These are phyloP conservation scores for Heliocidaris tuberculata DNA, from an alignment of 35 echinoderm and acorn worm species.

Conservation along the genomic window DNA sequence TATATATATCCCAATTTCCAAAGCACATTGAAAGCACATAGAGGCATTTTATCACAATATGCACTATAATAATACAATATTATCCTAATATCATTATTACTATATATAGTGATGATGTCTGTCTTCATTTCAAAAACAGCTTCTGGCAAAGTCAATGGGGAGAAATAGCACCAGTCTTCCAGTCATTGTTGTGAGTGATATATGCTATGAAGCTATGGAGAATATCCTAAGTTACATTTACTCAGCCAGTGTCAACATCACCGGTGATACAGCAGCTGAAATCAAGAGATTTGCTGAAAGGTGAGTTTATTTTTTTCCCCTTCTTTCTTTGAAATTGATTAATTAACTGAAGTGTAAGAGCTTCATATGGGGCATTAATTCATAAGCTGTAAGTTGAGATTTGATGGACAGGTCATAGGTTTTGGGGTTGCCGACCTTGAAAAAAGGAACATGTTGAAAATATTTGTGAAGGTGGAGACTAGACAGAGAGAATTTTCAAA, in stretches of 20 bases:
- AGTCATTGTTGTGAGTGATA: background rate
- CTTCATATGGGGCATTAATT: background rate
- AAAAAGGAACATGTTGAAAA: too few relatives aligned
- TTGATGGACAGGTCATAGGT: too few relatives aligned
- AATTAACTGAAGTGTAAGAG: background rate
- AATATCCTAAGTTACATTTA: background rate
- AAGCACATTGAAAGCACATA: too few relatives aligned
- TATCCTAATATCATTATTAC: background rate
- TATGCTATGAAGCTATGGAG: conserved; percentile 35
- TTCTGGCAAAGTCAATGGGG: background rate
- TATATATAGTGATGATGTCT: background rate
- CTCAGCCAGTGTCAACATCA: conserved; percentile 18
- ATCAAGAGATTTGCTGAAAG: conserved; percentile 16
- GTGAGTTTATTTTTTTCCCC: background rate
- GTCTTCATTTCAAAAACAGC: background rate
- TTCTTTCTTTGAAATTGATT: background rate
- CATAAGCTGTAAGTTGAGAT: too few relatives aligned
- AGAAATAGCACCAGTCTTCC: background rate
- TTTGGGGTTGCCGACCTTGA: too few relatives aligned
- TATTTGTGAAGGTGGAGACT: too few relatives aligned
- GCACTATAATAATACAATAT: too few relatives aligned
- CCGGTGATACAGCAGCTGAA: background rate
- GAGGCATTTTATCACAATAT: too few relatives aligned
- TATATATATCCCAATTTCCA: too few relatives aligned
- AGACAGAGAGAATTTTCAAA: too few relatives aligned